Base-by-base conservation (phyloP, 2,797 vertebrate species). In the Florisuga fusca region DNA sequence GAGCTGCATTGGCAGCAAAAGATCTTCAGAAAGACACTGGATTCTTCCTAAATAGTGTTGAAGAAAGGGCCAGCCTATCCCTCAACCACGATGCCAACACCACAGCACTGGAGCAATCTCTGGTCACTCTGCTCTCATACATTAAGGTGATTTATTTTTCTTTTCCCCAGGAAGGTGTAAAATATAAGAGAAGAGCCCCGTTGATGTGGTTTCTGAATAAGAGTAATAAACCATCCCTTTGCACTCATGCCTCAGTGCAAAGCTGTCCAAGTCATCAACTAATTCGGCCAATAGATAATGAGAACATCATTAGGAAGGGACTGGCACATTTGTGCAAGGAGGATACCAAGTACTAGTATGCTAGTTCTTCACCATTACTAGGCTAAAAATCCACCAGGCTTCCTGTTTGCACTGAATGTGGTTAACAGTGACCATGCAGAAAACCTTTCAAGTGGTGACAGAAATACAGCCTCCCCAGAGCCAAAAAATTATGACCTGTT, bases 391-490 rank as follows among this genome's bases (percentile, higher is more conserved):
- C 36, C 43, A 82, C 9, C 53, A 43, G 78, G 36, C 54, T 77
- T 74, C 66, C 84, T 84, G 31, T 25, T 46, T 72, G 67, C 54
- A n/a, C 74, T 64, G 59, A 38, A 11, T 36, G 53, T 80, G 51
- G 78, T 64, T 80, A 92, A 92, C 41, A 50, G 64, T n/a, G 53
- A 77, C 71, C 41, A 71, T 61, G 81, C 17, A 80, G 46, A 77
- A 96, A 89, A 61, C 31, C 64, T 80, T 12, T 79, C 67, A 63
- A 90, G 71, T 2, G 12, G 50, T 78, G 78, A 51, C 72, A 95
- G 75, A 79, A 96, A 89, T 84, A 75, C 3, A 2, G 34, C 23
- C 50, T 64, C 53, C 68, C 68, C 3, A 57, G 45, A 23, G 21
- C 3, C 12, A 41, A 41, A 45, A 36, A 82, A 51, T 36, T 7